These are phyloP conservation scores for Trichacis sp. DNA, from an alignment of 2,888 invertebrate species.

Conservation along the genomic window DNA sequence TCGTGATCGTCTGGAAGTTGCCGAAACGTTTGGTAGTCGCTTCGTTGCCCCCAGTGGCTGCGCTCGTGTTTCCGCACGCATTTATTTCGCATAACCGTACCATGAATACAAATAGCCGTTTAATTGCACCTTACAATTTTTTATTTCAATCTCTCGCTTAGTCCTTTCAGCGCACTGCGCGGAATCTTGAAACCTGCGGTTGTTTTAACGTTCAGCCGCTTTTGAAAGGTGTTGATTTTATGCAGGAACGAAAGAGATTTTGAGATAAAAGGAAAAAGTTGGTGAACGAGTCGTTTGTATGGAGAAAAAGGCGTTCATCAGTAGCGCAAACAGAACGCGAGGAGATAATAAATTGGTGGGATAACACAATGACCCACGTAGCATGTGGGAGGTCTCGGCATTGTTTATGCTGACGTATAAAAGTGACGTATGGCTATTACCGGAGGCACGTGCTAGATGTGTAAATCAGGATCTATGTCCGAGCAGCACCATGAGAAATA, in stretches of 20 bases:
- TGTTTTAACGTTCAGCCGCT: conserved; percentile 9
- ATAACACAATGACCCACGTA: conserved; percentile 34
- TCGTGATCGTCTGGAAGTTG: conserved; percentile 47
- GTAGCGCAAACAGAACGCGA: not conserved
- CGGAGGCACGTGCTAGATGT: conserved; percentile 57
- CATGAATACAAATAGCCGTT: conserved; percentile 45
- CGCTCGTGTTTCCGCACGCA: conserved; percentile 35
- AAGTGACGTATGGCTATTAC: conserved; percentile 62
- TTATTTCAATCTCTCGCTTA: conserved; percentile 35
- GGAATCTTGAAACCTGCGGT: conserved; percentile 21
- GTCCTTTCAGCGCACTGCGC: conserved; percentile 23
- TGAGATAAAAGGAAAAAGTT: too few species aligned
- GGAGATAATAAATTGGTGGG: conserved; percentile 9
- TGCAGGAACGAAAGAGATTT: too few species aligned
- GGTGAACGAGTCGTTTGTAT: too few species aligned
- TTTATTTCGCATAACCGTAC: conserved; percentile 43
- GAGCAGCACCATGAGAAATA: conserved; percentile 53
- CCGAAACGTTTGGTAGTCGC: conserved; percentile 41
- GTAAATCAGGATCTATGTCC: conserved; percentile 61
- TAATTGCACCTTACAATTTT: conserved; percentile 41
- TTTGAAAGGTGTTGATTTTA: conserved; percentile 35
- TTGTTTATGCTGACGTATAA: conserved; percentile 61
- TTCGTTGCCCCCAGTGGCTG: conserved; percentile 31
- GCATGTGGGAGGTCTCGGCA: conserved; percentile 47
- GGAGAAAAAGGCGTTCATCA: conserved; percentile 1